Evolutionary conservation across 1,140 invertebrate species (phyloP).

Genomic region (Fopius arisanus): DNA sequence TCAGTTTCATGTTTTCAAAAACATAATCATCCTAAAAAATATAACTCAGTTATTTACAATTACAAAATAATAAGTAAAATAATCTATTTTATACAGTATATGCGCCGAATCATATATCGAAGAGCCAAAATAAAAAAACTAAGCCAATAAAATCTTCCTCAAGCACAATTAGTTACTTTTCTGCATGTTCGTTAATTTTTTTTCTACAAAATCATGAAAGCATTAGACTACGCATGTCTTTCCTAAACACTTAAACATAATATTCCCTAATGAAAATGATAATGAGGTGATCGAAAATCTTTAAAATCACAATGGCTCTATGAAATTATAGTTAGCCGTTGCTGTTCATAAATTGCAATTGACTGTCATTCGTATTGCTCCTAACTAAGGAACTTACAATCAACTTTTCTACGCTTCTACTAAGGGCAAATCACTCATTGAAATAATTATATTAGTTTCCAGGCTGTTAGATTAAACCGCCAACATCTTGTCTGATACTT

Average conservation of each 20-base stretch:
- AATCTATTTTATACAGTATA: not conserved
- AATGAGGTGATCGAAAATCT: not conserved
- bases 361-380: not conserved
- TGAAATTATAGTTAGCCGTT: not conserved
- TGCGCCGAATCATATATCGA: not conserved
- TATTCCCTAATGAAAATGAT: not conserved
- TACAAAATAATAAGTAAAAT: constrained; percentile 1
- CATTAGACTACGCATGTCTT: not conserved
- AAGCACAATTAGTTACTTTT: constrained; percentile 1
- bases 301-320: not conserved
- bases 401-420: not conserved
- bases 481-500: constrained; percentile 18
- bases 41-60: not conserved
- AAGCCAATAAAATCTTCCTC: not conserved
- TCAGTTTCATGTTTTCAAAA: no score
- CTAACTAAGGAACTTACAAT: not conserved
- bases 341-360: not conserved
- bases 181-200: not conserved
- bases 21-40: not conserved
- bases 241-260: not conserved
- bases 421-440: not conserved
- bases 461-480: constrained; percentile 20
- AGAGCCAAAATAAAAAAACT: not conserved
- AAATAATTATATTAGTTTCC: not conserved
- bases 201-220: not conserved